Evolutionary conservation across 2,888 invertebrate genomes (phyloP), one percentile per base, ranked within the genome.

Genomic region (Metallyticus violacea): DNA sequence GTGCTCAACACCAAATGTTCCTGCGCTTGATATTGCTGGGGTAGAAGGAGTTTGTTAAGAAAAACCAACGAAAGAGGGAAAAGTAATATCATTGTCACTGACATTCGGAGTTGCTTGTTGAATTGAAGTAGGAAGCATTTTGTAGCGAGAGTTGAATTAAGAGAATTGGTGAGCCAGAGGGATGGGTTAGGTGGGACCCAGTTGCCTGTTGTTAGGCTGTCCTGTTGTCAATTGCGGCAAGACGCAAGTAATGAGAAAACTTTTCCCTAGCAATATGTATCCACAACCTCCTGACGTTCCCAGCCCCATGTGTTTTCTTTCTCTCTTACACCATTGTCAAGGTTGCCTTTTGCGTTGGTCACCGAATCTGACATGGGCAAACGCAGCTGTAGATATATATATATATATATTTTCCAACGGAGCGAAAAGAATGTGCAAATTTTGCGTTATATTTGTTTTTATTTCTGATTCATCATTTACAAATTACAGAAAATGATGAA

Each of bases 221-320:
- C 25, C n/a, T 40, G 81, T 40, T 81, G 81, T 29, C 29, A 81
- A 30, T 81, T 81, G 81, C 40, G 81, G 81, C 28, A 30, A 9
- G 7, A 81, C 28, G 81, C 81, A 26, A 30, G 81, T 81, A 81
- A 81, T 81, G 81, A 81, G 30, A 81, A 81, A 81, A 81, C 30
- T 81, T 80, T 62, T 62, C 40, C 40, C 40, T 40, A 40, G 40
- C 40, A 40, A 40, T 40, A 62, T 22, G 40, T 62, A 62, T 6
- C 40, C 40, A 62, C 40, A n/a, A n/a, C n/a, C n/a, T n/a, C n/a
- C n/a, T n/a, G n/a, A n/a, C n/a, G n/a, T 22, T 15, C 40, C 15
- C 22, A 62, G 15, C 40, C 15, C 22, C 40, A 62, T 62, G 40
- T 62, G 40, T 22, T 62, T 62, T 62, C 40, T 62, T 62, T 62